Evolutionary conservation across 2,113 vertebrate genomes (phyloP).

Genomic region (Hypocryptadius cinnamomeus): DNA sequence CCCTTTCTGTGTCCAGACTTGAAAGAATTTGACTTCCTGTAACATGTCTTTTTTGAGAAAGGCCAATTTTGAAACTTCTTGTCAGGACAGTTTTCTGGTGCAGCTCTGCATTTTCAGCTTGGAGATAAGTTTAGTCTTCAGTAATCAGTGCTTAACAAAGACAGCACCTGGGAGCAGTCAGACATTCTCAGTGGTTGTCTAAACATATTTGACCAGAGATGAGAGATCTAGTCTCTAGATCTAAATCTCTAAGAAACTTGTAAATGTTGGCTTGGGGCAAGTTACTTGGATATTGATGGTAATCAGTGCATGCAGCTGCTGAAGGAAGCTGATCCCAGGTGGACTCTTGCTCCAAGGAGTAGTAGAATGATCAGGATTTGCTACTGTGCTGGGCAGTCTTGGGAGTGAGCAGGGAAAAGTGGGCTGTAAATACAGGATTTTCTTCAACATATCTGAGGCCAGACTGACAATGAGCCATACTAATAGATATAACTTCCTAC

Average conservation of each 20-base stretch:
- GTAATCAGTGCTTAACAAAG: background rate
- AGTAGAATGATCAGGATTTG: background rate
- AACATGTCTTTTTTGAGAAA: background rate
- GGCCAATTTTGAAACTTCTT: background rate
- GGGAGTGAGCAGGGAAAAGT: background rate
- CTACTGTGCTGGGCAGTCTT: background rate
- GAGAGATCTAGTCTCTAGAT: background rate
- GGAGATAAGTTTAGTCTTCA: background rate
- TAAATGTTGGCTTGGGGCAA: background rate
- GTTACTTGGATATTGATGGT: background rate
- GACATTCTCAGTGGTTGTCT: background rate
- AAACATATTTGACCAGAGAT: background rate
- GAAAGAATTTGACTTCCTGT: background rate
- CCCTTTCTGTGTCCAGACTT: background rate
- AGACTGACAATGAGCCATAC: background rate
- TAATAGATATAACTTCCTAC: background rate
- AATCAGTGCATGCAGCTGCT: background rate
- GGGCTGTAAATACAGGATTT: background rate
- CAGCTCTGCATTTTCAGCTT: background rate
- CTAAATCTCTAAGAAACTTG: background rate
- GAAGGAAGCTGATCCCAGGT: background rate
- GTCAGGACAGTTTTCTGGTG: background rate
- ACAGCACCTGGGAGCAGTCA: background rate
- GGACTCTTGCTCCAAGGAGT: background rate
- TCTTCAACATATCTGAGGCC: background rate